Base-by-base conservation (phyloP, 2,797 vertebrate species). In the Huso huso region DNA sequence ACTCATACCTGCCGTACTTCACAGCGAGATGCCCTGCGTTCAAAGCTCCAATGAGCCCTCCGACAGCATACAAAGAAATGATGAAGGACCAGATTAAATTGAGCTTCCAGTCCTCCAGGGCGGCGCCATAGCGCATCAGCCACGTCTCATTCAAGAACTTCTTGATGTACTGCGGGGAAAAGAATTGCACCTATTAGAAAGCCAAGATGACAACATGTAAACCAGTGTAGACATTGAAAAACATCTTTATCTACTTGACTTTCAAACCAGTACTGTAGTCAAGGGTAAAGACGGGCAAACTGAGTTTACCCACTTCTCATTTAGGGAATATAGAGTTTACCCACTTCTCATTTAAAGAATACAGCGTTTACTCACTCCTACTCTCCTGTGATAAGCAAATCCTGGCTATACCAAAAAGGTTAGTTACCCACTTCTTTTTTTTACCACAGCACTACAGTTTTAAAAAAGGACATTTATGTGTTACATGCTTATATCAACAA, bases 71-170 rank as follows among this genome's bases (percentile, higher is more conserved):
- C 66, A 85, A 68, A 2, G 88, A 91, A 12, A 90, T 67, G 0
- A 72, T 83, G 78, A 87, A 86, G 68, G 89, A 88, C 86, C 87
- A 91, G 74, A 88, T 85, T 53, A 88, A 75, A 12, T 78, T 81
- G n/a, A 88, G 5, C 68, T 85, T 74, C 83, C 82, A 80, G n/a
- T 65, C 51, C 61, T 83, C 75, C 67, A 88, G 50, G 59, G 66
- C 58, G 10, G 75, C 7, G 4, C 61, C 48, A 15, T 90, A 87
- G 49, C 84, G 81, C 57, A 82, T 52, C 52, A 68, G 12, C 51
- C 85, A 87, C 1, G 85, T 87, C 63, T 60, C 55, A 75, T 89
- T 89, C 73, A 89, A 77, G 74, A 89, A 75, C 58, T 80, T 74
- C 74, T 87, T 84, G 71, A 90, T 85, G 64, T 84, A 88, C 89